Evolutionary conservation across 2,797 vertebrate genomes (phyloP).

Genomic region (Buceros bicornis): DNA sequence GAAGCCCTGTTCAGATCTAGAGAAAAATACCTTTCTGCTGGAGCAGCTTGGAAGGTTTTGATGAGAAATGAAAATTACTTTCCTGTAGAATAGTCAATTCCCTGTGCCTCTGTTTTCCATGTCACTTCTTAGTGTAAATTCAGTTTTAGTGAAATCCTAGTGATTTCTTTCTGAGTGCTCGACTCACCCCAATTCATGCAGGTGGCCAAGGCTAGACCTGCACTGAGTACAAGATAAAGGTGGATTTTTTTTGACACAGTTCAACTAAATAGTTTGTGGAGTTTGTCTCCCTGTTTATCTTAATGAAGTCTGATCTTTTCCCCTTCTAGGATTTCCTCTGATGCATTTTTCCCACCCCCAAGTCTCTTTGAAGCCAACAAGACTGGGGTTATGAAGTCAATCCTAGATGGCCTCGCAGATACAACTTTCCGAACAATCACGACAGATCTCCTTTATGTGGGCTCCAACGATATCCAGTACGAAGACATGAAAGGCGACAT

Average conservation of each 20-base stretch:
- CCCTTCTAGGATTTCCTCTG: constrained; percentile 71
- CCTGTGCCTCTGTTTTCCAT: neutral
- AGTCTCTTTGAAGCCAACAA: constrained; percentile 65
- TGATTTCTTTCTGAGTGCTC: constrained; percentile 14
- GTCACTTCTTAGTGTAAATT: neutral
- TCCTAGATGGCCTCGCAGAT: constrained; percentile 97
- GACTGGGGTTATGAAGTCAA: constrained; percentile 93
- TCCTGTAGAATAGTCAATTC: neutral
- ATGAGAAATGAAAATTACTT: constrained; percentile 31
- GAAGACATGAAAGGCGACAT: constrained; percentile 85
- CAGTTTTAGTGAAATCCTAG: neutral
- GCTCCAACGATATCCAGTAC: constrained; percentile 95
- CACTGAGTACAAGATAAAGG: neutral
- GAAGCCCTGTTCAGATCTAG: neutral
- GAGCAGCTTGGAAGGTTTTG: neutral
- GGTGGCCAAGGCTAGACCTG: neutral
- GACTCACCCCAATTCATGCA: neutral
- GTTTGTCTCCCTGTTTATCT: constrained; percentile 21
- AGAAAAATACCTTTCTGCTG: neutral
- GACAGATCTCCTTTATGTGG: constrained; percentile 94
- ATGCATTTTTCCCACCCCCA: constrained; percentile 34
- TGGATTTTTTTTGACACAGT: neutral
- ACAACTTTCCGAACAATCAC: constrained; percentile 99
- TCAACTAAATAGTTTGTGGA: neutral
- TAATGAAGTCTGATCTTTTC: constrained; percentile 68